These are phyloP conservation scores for Periophthalmodon schlosseri DNA, from an alignment of 2,113 vertebrate species.

Conservation along the genomic window DNA sequence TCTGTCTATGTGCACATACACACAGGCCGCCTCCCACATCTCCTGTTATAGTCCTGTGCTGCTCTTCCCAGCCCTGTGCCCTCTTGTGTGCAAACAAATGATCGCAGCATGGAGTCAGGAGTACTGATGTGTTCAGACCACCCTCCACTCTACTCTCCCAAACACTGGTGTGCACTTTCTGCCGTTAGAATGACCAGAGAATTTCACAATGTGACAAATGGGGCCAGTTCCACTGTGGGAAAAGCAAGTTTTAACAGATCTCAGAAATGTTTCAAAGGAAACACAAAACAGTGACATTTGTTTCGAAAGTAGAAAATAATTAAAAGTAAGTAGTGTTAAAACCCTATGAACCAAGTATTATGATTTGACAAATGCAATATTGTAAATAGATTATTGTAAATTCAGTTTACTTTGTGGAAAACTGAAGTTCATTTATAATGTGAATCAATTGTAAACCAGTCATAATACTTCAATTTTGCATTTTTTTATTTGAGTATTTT, in stretches of 20 bases:
- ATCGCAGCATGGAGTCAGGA: slow-evolving; percentile 75
- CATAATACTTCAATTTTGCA: background rate
- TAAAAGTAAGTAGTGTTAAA: background rate
- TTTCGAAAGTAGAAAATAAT: background rate
- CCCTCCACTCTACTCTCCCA: slow-evolving; percentile 71
- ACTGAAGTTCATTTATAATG: too few species aligned
- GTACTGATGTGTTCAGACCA: slow-evolving; percentile 76
- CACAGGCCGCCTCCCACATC: slow-evolving; percentile 54
- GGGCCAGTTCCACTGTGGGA: slow-evolving; percentile 42
- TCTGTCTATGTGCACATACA: slow-evolving; percentile 48
- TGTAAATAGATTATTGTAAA: too few species aligned
- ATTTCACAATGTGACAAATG: slow-evolving; percentile 63
- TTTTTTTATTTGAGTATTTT: background rate
- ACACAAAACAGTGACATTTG: background rate
- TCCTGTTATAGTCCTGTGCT: slow-evolving; percentile 49
- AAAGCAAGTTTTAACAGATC: slow-evolving; percentile 56
- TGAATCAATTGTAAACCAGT: background rate
- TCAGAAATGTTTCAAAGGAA: background rate
- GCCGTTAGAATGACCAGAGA: slow-evolving; percentile 52
- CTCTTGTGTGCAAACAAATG: slow-evolving; percentile 80
- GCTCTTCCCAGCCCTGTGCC: slow-evolving; percentile 74
- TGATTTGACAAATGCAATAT: too few species aligned
- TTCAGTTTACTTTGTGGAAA: too few species aligned
- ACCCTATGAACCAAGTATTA: background rate
- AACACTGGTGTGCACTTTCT: slow-evolving; percentile 72